A percentile compares a stretch with the other conserved stretches of the same genome.
Conservation (phyloP, 2,113 vertebrate genomes). For the Oophaga pumilio region DNA sequence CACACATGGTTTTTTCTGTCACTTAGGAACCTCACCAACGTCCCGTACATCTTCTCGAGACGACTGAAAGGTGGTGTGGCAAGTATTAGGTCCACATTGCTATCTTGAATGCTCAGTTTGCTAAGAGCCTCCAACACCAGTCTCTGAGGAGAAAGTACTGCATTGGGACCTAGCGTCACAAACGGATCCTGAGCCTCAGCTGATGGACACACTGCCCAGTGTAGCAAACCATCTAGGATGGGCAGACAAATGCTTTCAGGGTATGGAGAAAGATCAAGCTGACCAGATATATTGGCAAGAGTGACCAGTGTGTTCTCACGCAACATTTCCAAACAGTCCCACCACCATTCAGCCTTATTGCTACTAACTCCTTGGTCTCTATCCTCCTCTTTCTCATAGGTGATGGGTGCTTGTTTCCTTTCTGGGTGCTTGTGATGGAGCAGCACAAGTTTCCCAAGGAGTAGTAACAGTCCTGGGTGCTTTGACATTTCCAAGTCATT, state of each 20-base stretch:
- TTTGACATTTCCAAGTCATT: constrained; percentile 99
- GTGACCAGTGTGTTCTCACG: constrained; percentile 97
- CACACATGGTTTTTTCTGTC: constrained; percentile 97
- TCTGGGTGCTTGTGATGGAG: constrained; percentile 96
- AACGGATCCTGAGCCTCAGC: constrained; percentile 98
- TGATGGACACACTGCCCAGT: constrained; percentile 97
- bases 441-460: constrained; percentile 92
- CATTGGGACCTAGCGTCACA: constrained; percentile 89
- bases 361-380: constrained; percentile 90
- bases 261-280: constrained; percentile 95
- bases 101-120: constrained; percentile 99
- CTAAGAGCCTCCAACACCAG: constrained; percentile 98
- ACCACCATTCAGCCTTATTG: constrained; percentile 98
- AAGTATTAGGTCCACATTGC: constrained; percentile 98
- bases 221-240: constrained; percentile 94
- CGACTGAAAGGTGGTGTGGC: constrained; percentile 95
- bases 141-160: constrained; percentile 96
- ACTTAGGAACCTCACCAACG: constrained; percentile 94
- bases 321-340: constrained; percentile 97
- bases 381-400: constrained; percentile 96
- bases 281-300: constrained; percentile 96
- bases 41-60: constrained; percentile 94
- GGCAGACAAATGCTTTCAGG: constrained; percentile 97
- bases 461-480: constrained; percentile 92
- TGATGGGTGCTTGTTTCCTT: constrained; percentile 94